Evolutionary conservation across 2,797 vertebrate species (phyloP), one percentile per base, ranked within the genome.

Genomic region (Amblyopsis hoosieri): DNA sequence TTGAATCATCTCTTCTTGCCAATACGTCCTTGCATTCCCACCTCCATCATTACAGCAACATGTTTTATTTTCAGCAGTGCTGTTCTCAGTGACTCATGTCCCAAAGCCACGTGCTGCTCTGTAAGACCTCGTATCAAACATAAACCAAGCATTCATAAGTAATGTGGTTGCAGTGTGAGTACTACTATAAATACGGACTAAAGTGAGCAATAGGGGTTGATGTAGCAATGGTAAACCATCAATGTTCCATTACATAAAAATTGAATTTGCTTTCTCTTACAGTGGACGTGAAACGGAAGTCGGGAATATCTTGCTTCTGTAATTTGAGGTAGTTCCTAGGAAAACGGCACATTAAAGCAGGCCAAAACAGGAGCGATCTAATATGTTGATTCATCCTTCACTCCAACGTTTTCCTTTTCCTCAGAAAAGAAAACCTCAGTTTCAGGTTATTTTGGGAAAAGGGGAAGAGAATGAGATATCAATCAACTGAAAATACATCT

Each of bases 1-100:
- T 89, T 90, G 90, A 91, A 90, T 92, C 90, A 88, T 90, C 78
- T 90, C 87, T 86, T 90, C 87, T 91, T 94, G 92, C 93, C 93
- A 94, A 92, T 91, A 89, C 89, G 90, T 90, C 89, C 86, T 90
- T 90, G 89, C 87, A 81, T 93, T 92, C 90, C 93, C 90, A 93
- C 92, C 92, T 93, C 89, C 90, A 92, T 90, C 90, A 90, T 92
- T 91, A 92, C 91, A 89, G 92, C 90, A 93, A 92, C 92, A 93
- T 92, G 90, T 94, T 94, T 94, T 93, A 94, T 94, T 94, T 94
- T 92, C 87, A 93, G 91, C 91, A 89, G 88, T 86, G 90, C 88
- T 89, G 89, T 89, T 94, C 88, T 87, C 91, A 83, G 85, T 93
- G 91, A 93, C 88, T 93, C 91, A 93, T 85, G 81, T 89, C 89